Evolutionary conservation across 2,797 vertebrate genomes (phyloP).

Genomic region (Poecilia velifera): DNA sequence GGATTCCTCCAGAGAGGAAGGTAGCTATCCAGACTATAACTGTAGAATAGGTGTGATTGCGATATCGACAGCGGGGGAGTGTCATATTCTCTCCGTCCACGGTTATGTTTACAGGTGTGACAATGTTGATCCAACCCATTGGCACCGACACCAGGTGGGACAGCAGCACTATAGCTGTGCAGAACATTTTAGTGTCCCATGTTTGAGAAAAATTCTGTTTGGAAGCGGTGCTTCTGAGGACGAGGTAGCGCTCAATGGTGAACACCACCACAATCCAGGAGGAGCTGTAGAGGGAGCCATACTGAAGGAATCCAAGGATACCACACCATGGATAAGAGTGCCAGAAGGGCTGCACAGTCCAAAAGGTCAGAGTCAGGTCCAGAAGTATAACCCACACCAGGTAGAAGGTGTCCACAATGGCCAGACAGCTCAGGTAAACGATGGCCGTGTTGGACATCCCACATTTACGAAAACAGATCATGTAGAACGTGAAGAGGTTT

Average conservation of each 20-base stretch:
- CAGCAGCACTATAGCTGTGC: conserved; percentile 66
- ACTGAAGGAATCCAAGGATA: conserved; percentile 78
- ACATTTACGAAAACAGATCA: conserved; percentile 80
- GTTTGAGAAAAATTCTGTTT: conserved; percentile 69
- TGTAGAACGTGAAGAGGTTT: conserved; percentile 84
- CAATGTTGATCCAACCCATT: conserved; percentile 77
- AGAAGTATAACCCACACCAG: conserved; percentile 83
- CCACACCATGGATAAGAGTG: conserved; percentile 78
- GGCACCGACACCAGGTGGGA: conserved; percentile 80
- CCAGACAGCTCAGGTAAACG: conserved; percentile 80
- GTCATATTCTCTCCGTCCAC: conserved; percentile 59
- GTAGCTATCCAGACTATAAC: conserved; percentile 80
- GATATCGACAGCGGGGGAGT: conserved; percentile 72
- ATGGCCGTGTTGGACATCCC: conserved; percentile 79
- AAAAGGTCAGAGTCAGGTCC: conserved; percentile 81
- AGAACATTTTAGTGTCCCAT: conserved; percentile 68
- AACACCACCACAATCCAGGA: conserved; percentile 84
- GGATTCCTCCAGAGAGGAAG: conserved; percentile 79
- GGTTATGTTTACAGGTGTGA: conserved; percentile 56
- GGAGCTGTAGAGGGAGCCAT: conserved; percentile 79
- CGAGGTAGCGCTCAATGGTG: conserved; percentile 82
- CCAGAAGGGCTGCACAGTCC: conserved; percentile 81
- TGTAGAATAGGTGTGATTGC: conserved; percentile 67
- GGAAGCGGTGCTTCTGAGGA: conserved; percentile 68
- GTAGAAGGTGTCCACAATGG: conserved; percentile 79